Conservation (phyloP, 2,113 vertebrate species). For the Eurypyga helias region DNA sequence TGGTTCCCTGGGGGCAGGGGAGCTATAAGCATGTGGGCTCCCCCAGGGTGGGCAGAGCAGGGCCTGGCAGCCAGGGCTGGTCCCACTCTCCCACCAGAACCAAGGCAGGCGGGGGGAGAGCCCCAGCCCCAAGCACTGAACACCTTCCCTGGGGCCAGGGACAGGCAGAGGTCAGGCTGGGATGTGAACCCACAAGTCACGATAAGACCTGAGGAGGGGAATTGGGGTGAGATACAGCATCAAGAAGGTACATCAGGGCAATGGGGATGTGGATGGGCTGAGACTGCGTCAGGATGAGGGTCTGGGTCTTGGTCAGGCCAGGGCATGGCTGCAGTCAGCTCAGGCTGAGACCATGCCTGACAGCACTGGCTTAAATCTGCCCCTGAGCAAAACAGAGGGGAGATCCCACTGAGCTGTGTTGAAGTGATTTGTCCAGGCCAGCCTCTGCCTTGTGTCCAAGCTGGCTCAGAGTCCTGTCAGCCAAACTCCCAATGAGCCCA, state of each 20-base stretch:
- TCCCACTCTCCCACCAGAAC: not conserved
- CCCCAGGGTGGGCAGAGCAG: accelerated
- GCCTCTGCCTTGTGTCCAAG: not conserved
- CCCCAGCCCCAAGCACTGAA: accelerated
- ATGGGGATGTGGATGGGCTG: accelerated
- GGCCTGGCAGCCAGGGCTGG: not conserved
- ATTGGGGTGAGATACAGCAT: not conserved
- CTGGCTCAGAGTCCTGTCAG: not conserved
- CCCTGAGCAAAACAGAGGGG: not conserved
- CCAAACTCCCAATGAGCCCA: not conserved
- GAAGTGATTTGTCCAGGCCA: not conserved
- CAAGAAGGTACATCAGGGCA: not conserved
- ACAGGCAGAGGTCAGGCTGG: no score
- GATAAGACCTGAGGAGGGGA: not conserved
- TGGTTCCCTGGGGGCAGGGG: accelerated
- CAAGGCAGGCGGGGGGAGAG: not conserved
- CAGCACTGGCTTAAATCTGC: not conserved
- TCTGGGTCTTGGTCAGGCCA: not conserved
- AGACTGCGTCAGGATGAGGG: not conserved
- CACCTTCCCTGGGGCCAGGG: accelerated
- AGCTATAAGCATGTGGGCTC: accelerated
- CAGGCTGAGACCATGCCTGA: not conserved
- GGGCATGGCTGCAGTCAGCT: not conserved
- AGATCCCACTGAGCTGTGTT: not conserved
- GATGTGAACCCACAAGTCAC: not conserved